Conservation (phyloP, 2,888 invertebrate genomes). For the Eumerus sabulonum region DNA sequence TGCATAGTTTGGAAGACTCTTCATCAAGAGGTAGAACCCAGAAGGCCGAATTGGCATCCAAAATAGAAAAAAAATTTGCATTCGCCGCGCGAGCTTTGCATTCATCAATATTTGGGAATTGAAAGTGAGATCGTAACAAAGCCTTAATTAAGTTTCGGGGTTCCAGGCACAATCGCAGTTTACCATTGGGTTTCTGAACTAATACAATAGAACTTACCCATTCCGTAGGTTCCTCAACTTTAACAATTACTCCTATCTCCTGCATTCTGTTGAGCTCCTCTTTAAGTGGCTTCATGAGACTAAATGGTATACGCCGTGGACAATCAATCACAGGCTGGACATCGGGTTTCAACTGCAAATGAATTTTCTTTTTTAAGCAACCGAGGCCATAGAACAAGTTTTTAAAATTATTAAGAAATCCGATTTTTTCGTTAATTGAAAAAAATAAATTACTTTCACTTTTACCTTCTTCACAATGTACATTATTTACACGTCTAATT, state of each 20-base stretch:
- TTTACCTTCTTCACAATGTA: conserved; percentile 14
- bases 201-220: conserved; percentile 64
- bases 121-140: conserved; percentile 45
- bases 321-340: conserved; percentile 5
- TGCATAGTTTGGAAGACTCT: conserved; percentile 38
- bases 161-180: conserved; percentile 57
- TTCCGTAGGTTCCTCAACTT: conserved; percentile 39
- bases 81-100: conserved; percentile 25
- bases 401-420: conserved; percentile 21
- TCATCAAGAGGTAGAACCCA: conserved; percentile 34
- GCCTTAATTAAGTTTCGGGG: conserved; percentile 61
- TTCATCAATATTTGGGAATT: conserved; percentile 43
- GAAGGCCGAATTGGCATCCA: conserved; percentile 48
- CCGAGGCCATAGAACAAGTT: conserved; percentile 20
- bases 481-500: background rate
- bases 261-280: background rate
- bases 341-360: conserved; percentile 5
- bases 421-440: background rate
- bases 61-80: conserved; percentile 21
- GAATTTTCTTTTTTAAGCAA: conserved; percentile 14
- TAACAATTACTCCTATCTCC: conserved; percentile 22
- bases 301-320: conserved; percentile 22
- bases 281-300: conserved; percentile 1
- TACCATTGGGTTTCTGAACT: conserved; percentile 57
- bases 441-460: conserved; percentile 6